Evolutionary conservation across 2,888 invertebrate species (phyloP).

Genomic region (Lysandra coridon): DNA sequence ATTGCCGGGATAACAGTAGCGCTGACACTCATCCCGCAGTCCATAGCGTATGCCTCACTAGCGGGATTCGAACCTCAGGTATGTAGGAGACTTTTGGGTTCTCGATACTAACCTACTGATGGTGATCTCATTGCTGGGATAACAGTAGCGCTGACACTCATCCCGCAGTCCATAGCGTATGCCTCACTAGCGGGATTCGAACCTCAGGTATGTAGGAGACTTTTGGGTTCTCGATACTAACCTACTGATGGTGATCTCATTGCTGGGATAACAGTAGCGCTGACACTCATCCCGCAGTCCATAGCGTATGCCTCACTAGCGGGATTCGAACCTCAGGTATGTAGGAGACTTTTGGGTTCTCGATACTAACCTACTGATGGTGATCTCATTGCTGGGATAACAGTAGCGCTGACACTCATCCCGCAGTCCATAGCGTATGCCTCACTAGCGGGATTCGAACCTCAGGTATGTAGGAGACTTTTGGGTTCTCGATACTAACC

Average conservation of each 20-base stretch:
- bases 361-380: slow-evolving; percentile 50
- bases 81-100: background rate
- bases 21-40: slow-evolving; percentile 88
- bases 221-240: slow-evolving; percentile 17
- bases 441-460: slow-evolving; percentile 85
- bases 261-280: too few species aligned
- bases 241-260: slow-evolving; percentile 14
- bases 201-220: too few species aligned
- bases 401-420: slow-evolving; percentile 88
- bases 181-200: slow-evolving; percentile 78
- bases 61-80: slow-evolving; percentile 83
- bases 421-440: slow-evolving; percentile 90
- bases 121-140: slow-evolving; percentile 88
- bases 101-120: slow-evolving; percentile 31
- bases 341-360: background rate
- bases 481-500: slow-evolving; percentile 29
- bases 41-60: slow-evolving; percentile 87
- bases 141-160: slow-evolving; percentile 88
- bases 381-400: slow-evolving; percentile 88
- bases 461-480: slow-evolving; percentile 68
- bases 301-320: too few species aligned
- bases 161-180: slow-evolving; percentile 90
- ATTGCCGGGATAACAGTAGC: slow-evolving; percentile 89
- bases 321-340: background rate
- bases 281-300: too few species aligned